A percentile compares a stretch with the other conserved stretches of the same genome.
phyloP scores from a whole-genome alignment of 2,113 vertebrate genomes.

The Ptilonorhynchus violaceus region DNA sequence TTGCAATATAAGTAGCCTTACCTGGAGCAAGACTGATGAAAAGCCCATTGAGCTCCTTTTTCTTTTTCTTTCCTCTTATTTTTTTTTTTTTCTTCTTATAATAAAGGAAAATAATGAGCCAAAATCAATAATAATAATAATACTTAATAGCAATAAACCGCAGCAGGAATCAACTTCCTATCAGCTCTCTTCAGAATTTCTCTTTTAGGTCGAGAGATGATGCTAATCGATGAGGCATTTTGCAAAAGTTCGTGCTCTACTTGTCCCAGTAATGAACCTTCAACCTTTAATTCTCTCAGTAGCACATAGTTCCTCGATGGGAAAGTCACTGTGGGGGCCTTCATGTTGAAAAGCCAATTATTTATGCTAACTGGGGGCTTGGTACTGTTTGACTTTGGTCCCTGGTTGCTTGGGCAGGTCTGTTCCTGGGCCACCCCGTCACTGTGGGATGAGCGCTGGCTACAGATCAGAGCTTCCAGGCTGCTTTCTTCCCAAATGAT shows the following conservation, averaged over 20 bases:
- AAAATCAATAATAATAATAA: neutral
- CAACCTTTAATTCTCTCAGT: constrained; percentile 49
- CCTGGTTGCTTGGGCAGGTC: neutral
- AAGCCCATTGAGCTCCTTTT: neutral
- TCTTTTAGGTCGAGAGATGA: constrained; percentile 38
- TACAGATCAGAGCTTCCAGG: neutral
- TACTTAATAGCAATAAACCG: neutral
- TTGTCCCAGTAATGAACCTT: constrained; percentile 55
- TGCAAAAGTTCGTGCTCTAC: constrained; percentile 48
- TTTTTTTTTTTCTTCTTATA: neutral
- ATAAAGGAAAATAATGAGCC: neutral
- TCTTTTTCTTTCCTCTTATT: neutral
- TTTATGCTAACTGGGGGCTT: constrained; percentile 20
- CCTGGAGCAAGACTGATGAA: neutral
- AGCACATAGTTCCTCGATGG: neutral
- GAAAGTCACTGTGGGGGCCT: neutral
- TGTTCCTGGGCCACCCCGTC: neutral
- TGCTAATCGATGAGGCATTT: constrained; percentile 42
- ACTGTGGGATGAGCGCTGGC: neutral
- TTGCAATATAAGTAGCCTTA: neutral
- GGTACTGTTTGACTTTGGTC: neutral
- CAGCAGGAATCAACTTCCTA: neutral
- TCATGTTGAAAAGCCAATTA: constrained; percentile 33
- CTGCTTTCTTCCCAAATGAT: neutral
- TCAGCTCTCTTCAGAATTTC: constrained; percentile 22